phyloP scores from a whole-genome alignment of 2,113 vertebrate species.

The Gnathonemus echidnorhynchus region DNA sequence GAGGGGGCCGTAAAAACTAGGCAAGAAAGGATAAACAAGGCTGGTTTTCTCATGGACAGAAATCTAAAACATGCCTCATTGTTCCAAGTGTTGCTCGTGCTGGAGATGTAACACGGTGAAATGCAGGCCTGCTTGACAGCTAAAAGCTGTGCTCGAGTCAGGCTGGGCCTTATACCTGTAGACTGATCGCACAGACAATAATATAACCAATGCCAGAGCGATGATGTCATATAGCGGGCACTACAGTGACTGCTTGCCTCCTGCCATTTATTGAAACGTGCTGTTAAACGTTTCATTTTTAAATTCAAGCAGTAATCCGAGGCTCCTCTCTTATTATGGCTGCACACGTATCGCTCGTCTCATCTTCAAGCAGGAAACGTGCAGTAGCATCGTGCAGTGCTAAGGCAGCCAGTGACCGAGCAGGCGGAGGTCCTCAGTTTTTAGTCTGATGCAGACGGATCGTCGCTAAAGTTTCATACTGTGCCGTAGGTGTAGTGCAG shows the following conservation, averaged over 20 bases:
- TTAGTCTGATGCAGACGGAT: neutral
- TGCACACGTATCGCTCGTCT: neutral
- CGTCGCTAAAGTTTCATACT: neutral
- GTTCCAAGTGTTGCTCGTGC: neutral
- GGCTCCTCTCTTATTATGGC: neutral
- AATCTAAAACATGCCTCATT: neutral
- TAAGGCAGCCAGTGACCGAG: neutral
- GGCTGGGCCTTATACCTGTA: neutral
- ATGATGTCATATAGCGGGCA: conserved; percentile 1
- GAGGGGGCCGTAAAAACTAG: neutral
- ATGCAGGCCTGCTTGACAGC: neutral
- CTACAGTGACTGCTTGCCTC: neutral
- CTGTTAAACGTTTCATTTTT: neutral
- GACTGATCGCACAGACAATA: neutral
- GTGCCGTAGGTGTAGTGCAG: neutral
- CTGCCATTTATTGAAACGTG: neutral
- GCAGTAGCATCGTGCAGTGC: neutral
- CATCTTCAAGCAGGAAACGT: neutral
- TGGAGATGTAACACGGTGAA: neutral
- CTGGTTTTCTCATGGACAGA: neutral
- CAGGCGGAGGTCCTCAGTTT: neutral
- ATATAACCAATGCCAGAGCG: neutral
- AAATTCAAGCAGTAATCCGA: neutral
- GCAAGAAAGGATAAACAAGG: conserved; percentile 7
- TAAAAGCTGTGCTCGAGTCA: neutral